These are phyloP conservation scores for Calidris pugnax DNA, from an alignment of 2,113 vertebrate genomes.

Conservation along the genomic window DNA sequence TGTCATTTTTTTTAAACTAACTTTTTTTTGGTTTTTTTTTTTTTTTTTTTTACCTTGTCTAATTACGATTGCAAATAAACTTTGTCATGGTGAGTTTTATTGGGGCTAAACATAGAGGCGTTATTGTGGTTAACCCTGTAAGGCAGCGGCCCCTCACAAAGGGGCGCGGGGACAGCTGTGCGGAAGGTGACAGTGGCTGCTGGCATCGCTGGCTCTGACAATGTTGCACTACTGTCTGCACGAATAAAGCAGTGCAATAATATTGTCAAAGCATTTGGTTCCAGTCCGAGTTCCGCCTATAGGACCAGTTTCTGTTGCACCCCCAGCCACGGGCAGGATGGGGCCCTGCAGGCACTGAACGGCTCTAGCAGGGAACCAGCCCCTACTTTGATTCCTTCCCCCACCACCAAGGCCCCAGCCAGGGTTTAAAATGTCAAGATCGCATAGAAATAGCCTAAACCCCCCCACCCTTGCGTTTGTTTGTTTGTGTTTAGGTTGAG, in stretches of 20 bases:
- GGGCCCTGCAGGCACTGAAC: conserved; percentile 37
- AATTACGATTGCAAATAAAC: conserved; percentile 54
- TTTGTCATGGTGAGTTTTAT: conserved; percentile 54
- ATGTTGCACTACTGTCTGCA: conserved; percentile 96
- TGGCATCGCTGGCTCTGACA: conserved; percentile 91
- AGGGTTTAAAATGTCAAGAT: not conserved
- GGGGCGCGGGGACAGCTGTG: conserved; percentile 64
- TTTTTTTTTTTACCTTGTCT: conserved; percentile 17
- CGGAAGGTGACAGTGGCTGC: conserved; percentile 70
- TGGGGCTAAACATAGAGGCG: conserved; percentile 39
- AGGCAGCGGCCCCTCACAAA: conserved; percentile 53
- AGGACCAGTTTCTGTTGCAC: conserved; percentile 60
- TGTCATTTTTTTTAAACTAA: conserved; percentile 20
- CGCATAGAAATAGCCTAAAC: not conserved
- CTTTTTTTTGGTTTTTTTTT: not conserved
- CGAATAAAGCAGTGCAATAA: conserved; percentile 95
- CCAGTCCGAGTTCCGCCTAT: conserved; percentile 74
- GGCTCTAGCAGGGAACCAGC: conserved; percentile 16
- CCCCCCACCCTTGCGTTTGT: not conserved
- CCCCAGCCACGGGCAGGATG: conserved; percentile 50
- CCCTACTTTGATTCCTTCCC: not conserved
- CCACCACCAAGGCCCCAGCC: not conserved
- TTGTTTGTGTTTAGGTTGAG: conserved; percentile 43
- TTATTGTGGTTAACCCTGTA: conserved; percentile 55
- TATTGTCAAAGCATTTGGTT: conserved; percentile 96